phyloP scores from a whole-genome alignment of 2,797 vertebrate genomes.

The Enteromius trimaculatus region DNA sequence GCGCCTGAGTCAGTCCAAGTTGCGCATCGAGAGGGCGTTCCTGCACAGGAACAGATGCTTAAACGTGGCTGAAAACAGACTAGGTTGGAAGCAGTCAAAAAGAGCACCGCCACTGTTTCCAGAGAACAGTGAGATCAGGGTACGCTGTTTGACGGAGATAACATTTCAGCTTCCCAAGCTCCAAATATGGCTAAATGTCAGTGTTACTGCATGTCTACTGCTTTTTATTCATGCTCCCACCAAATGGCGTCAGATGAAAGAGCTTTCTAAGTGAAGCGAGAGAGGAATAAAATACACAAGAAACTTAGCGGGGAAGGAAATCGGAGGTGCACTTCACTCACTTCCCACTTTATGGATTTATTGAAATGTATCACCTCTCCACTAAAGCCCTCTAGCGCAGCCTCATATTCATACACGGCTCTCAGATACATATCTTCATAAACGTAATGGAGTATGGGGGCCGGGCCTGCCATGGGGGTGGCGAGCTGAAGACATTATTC shows the following conservation, averaged over 20 bases:
- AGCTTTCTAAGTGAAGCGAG: constrained; percentile 7
- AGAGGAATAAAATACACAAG: constrained; percentile 35
- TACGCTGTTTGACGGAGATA: constrained; percentile 39
- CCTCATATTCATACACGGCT: constrained; percentile 57
- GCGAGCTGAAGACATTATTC: constrained; percentile 59
- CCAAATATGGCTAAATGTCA: constrained; percentile 48
- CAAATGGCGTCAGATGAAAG: constrained; percentile 18
- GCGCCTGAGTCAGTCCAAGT: neutral
- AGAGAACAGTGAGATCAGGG: constrained; percentile 37
- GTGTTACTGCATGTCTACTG: constrained; percentile 3
- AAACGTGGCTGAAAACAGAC: constrained; percentile 5
- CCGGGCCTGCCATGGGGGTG: constrained; percentile 42
- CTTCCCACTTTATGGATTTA: constrained; percentile 54
- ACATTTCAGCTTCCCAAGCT: constrained; percentile 47
- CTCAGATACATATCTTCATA: constrained; percentile 62
- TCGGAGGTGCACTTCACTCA: constrained; percentile 28
- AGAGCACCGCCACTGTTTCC: constrained; percentile 13
- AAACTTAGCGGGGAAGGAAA: constrained; percentile 47
- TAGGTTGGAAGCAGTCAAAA: constrained; percentile 33
- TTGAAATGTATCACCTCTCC: constrained; percentile 61
- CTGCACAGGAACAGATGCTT: neutral
- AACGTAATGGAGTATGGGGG: constrained; percentile 61
- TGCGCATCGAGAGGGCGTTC: constrained; percentile 2
- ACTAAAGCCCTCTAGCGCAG: constrained; percentile 56
- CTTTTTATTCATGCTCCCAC: constrained; percentile 26